phyloP scores from a whole-genome alignment of 2,888 invertebrate genomes.

The Prosopocoilus inquinatus region DNA sequence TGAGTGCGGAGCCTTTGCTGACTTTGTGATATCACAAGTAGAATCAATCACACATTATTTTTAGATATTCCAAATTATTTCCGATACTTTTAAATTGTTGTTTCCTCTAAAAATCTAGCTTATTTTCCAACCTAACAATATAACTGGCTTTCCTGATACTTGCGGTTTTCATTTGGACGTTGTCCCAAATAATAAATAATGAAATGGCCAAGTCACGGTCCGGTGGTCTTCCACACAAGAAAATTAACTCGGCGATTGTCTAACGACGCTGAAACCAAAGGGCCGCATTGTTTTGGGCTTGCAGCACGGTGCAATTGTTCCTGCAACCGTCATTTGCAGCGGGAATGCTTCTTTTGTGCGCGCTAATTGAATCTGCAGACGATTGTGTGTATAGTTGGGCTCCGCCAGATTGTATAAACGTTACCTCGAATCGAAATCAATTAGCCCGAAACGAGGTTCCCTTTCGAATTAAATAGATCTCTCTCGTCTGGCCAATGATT shows the following conservation, averaged over 20 bases:
- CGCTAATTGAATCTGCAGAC: slow-evolving; percentile 49
- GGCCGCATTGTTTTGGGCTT: slow-evolving; percentile 27
- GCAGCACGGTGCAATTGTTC: slow-evolving; percentile 42
- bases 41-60: no score
- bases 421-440: slow-evolving; percentile 46
- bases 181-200: slow-evolving; percentile 8
- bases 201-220: slow-evolving; percentile 20
- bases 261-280: slow-evolving; percentile 21
- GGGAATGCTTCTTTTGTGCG: slow-evolving; percentile 49
- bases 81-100: no score
- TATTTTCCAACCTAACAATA: no score
- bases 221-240: slow-evolving; percentile 20
- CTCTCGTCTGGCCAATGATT: no score
- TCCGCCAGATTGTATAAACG: slow-evolving; percentile 46
- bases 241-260: slow-evolving; percentile 30
- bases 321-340: slow-evolving; percentile 48
- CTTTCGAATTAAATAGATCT: not conserved
- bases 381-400: slow-evolving; percentile 41
- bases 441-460: slow-evolving; percentile 34
- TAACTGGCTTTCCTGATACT: no score
- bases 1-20: no score
- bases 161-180: no score
- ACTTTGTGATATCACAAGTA: no score
- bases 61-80: no score
- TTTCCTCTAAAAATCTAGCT: no score